A percentile compares a stretch with the other conserved stretches of the same genome.
Conservation (phyloP, 2,888 invertebrate genomes). For the Odontocolon sp. region DNA sequence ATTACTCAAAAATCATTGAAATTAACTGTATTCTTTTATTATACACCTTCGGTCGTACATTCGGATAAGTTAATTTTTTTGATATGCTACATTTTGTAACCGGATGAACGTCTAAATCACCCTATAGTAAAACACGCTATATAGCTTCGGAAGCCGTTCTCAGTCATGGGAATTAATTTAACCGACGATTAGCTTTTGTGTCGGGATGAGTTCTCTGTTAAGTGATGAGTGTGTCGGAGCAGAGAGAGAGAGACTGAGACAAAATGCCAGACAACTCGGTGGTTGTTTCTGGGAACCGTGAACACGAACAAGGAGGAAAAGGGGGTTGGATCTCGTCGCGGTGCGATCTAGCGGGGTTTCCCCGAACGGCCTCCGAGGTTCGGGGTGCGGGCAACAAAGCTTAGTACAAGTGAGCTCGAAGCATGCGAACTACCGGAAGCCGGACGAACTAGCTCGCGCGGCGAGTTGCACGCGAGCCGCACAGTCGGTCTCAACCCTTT, state of each 20-base stretch:
- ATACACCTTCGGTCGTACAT: too few species aligned
- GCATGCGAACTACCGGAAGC: slow-evolving; percentile 77
- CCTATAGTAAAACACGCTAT: slow-evolving; percentile 1
- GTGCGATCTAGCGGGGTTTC: slow-evolving; percentile 21
- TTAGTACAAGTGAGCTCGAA: slow-evolving; percentile 74
- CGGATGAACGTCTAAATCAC: too few species aligned
- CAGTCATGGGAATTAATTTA: slow-evolving; percentile 76
- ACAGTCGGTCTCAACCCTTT: slow-evolving; percentile 39
- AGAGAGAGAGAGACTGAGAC: slow-evolving; percentile 25
- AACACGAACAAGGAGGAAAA: slow-evolving; percentile 1
- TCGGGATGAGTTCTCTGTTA: slow-evolving; percentile 62
- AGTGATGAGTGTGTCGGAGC: slow-evolving; percentile 61
- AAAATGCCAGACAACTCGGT: slow-evolving; percentile 14
- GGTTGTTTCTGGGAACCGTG: slow-evolving; percentile 42
- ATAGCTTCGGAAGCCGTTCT: slow-evolving; percentile 69
- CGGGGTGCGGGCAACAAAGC: slow-evolving; percentile 42
- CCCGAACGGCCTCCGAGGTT: slow-evolving; percentile 44
- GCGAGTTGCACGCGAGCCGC: slow-evolving; percentile 62
- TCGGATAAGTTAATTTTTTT: too few species aligned
- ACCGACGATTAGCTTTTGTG: slow-evolving; percentile 73
- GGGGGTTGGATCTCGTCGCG: slow-evolving; percentile 35
- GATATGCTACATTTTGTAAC: too few species aligned
- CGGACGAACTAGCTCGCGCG: slow-evolving; percentile 71
- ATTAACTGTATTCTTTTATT: too few species aligned
- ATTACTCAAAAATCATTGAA: too few species aligned